Conservation (phyloP, 2,797 vertebrate genomes). For the Prionace glauca region DNA sequence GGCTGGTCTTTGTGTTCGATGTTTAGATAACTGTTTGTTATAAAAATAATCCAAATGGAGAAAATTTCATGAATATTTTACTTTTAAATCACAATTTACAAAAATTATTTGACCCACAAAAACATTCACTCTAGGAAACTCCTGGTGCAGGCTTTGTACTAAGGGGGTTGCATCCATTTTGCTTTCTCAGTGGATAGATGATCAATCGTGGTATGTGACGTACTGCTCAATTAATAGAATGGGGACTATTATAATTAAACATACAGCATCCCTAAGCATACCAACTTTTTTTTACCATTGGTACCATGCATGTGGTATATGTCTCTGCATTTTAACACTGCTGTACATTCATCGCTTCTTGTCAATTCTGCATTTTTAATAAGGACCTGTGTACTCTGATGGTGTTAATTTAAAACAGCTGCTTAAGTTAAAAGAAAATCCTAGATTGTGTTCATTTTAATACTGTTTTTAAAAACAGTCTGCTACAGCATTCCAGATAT, state of each 20-base stretch:
- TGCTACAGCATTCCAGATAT: background rate
- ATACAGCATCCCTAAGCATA: background rate
- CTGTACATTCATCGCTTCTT: background rate
- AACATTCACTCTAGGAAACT: background rate
- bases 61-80: background rate
- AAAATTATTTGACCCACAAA: background rate
- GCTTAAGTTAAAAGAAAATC: background rate
- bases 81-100: background rate
- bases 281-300: background rate
- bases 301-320: background rate
- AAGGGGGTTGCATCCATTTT: background rate
- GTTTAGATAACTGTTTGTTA: background rate
- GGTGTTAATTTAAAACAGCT: background rate
- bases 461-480: background rate
- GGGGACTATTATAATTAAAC: background rate
- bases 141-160: background rate
- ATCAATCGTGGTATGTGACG: background rate
- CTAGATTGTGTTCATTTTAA: background rate
- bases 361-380: background rate
- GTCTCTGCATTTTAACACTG: background rate
- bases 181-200: background rate
- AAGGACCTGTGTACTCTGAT: background rate
- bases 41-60: background rate
- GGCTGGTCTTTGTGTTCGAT: background rate
- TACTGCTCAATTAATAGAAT: background rate